Evolutionary conservation across 2,888 invertebrate genomes (phyloP), one percentile per base, ranked within the genome.

Genomic region (Ectemnius lituratus): DNA sequence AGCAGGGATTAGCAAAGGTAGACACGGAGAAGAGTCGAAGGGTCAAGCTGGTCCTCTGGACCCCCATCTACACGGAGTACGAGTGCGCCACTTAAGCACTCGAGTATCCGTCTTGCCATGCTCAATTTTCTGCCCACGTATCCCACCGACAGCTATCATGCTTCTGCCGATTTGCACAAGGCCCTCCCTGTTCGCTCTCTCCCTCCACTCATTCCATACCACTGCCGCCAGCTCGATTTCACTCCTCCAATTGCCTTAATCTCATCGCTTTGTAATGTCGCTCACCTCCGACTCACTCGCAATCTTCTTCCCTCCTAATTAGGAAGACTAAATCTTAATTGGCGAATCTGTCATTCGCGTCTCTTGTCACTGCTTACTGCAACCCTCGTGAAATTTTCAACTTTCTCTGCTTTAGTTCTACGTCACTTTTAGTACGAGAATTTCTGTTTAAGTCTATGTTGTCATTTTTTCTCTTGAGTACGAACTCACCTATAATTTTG

Each of bases 1-100:
- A 47, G 66, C 58, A n/a, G 68, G 71, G 71, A 76, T 78, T 78
- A 73, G 68, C 18, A 61, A 76, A 78, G 76, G 76, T 78, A 62
- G 71, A 66, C 62, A 56, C 20, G 59, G 65, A 16, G n/a, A 23
- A 49, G 63, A 59, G 61, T 68, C 58, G 58, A 63, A 71, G 76
- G 73, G 76, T 78, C 73, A 67, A 76, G 70, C 76, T 37, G 45
- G 37, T 16, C 49, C 27, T 47, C 27, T 47, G 63, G 66, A 46
- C 65, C 74, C 71, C 74, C 60, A 37, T 27, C 45, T 49, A 27
- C 49, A 11, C 52, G 52, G 46, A 52, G 8, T 11, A 37, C 37
- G 37, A 37, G 37, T 37, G 58, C 18, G 64, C 28, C 67, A 70
- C 69, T 76, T 66, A 60, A 73, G 58, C 59, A 58, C 68, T 73